These are phyloP conservation scores for Pomatorhinus ruficollis DNA, from an alignment of 2,113 vertebrate species.

Conservation along the genomic window DNA sequence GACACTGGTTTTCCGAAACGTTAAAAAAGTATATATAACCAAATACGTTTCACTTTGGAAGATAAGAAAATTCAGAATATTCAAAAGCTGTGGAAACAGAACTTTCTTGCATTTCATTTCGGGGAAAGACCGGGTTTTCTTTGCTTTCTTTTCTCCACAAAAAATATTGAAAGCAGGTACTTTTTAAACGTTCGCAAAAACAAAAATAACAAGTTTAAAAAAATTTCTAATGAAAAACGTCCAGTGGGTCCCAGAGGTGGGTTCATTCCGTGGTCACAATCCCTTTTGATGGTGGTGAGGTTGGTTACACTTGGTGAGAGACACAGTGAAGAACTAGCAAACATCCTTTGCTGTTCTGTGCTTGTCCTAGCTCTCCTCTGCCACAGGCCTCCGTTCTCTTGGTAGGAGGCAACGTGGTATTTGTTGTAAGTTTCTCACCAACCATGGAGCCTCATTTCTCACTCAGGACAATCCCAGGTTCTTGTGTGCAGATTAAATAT, in stretches of 20 bases:
- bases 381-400: neutral
- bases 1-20: neutral
- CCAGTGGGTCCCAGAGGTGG: neutral
- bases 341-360: neutral
- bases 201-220: neutral
- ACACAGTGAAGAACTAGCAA: neutral
- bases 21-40: neutral
- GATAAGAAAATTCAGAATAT: neutral
- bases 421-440: neutral
- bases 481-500: conserved; percentile 10
- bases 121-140: neutral
- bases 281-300: neutral
- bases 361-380: neutral
- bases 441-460: conserved; percentile 1
- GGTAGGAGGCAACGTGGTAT: neutral
- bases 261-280: neutral
- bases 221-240: neutral
- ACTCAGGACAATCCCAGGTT: neutral
- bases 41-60: neutral
- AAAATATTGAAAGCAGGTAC: neutral
- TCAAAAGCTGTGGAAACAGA: neutral
- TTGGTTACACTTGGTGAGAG: neutral
- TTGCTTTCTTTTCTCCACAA: neutral
- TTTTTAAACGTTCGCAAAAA: neutral
- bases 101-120: neutral